Conservation (phyloP, 2,797 vertebrate genomes). For the Alauda arvensis region DNA sequence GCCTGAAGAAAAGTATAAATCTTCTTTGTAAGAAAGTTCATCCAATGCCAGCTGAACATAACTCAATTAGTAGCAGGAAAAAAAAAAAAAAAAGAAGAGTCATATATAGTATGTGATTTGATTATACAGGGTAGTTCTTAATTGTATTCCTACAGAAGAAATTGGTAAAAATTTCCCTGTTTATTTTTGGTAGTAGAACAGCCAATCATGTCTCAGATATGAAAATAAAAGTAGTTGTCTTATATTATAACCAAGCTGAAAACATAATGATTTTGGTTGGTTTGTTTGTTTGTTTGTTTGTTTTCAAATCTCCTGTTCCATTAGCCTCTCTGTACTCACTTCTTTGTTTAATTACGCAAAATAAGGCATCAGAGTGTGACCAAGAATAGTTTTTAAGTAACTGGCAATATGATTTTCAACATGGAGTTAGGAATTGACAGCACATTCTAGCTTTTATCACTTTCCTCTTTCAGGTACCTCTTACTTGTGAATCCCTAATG, state of each 20-base stretch:
- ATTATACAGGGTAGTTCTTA: not conserved
- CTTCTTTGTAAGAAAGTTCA: conserved; percentile 24
- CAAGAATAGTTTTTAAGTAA: not conserved
- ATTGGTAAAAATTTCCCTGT: not conserved
- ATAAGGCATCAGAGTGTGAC: not conserved
- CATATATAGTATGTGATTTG: not conserved
- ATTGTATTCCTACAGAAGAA: not conserved
- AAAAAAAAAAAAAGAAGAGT: not conserved
- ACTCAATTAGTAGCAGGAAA: not conserved
- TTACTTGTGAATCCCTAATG: not conserved
- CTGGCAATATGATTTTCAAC: not conserved
- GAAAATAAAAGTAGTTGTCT: not conserved
- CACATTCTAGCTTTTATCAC: not conserved
- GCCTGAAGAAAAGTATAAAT: conserved; percentile 49
- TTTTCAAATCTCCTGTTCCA: not conserved
- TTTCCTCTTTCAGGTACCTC: not conserved
- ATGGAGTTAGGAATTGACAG: not conserved
- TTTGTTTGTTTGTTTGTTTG: not conserved
- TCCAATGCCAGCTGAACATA: not conserved
- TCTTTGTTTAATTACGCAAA: not conserved
- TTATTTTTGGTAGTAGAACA: not conserved
- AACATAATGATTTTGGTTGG: not conserved
- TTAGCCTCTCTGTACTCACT: not conserved
- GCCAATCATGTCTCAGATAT: not conserved
- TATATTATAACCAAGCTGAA: not conserved